Evolutionary conservation across 2,888 invertebrate genomes (phyloP), one percentile per base, ranked within the genome.

Genomic region (Drosophila hamatofila): DNA sequence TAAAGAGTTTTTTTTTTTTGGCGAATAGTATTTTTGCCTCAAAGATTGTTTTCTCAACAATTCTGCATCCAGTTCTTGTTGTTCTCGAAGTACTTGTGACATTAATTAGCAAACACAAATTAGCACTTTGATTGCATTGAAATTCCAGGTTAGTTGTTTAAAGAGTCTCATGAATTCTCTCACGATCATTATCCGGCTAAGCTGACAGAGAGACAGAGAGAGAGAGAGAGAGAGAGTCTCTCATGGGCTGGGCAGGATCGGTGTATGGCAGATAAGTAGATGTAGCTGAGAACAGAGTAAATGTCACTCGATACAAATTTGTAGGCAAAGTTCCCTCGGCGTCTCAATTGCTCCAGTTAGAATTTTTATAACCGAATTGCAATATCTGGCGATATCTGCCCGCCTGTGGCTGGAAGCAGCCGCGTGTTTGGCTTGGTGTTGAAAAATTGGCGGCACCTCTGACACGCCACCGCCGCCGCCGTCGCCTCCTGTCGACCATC

Each of bases 361-460:
- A 81, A 81, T 78, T 81, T 86, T 78, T 81, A 83, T 80, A 81
- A 75, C 67, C 75, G 68, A 82, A 83, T 69, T 74, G 74, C 81
- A 75, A 85, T 67, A 86, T 85, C 78, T 72, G 71, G 54, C 52
- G 70, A 63, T 75, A 62, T 71, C 75, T 23, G 8, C 23, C 42
- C 3, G 54, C 5, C 14, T 49, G 18, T 3, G 18, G 14, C 35
- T 51, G 44, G 27, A 25, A 35, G 63, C 56, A 57, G 69, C 74
- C 80, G 81, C 80, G 86, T 87, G 80, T 72, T 23, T 35, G 65
- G 78, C 73, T 62, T 70, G 84, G 89, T 89, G 89, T 88, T 82
- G 89, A 89, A 88, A 88, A 88, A 89, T 88, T 88, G 89, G 77
- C 83, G 78, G 74, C 89, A 84, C 88, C 82, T 85, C 81, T 67